Conservation (phyloP, 2,888 invertebrate genomes). For the Cerceris ruficornis region DNA sequence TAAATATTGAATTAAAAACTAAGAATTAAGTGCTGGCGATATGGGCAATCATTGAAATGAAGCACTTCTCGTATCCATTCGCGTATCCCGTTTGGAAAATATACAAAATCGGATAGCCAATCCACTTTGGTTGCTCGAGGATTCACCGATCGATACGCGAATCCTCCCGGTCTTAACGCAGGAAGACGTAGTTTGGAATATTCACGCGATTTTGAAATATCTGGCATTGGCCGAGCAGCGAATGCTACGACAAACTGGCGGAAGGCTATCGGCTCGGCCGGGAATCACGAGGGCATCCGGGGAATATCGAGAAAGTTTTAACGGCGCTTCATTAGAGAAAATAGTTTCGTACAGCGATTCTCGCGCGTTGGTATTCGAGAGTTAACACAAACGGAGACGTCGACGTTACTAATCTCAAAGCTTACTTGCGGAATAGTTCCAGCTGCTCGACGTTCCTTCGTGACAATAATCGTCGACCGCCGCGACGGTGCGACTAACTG, state of each 20-base stretch:
- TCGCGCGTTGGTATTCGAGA: constrained; percentile 22
- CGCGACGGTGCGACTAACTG: constrained; percentile 24
- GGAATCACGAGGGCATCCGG: constrained; percentile 56
- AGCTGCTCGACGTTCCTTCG: constrained; percentile 32
- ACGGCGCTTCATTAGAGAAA: constrained; percentile 74
- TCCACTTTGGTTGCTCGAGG: too few relatives aligned
- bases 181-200: constrained; percentile 70
- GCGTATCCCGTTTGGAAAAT: too few relatives aligned
- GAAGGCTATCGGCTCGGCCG: constrained; percentile 36
- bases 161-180: constrained; percentile 58
- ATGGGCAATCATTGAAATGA: too few relatives aligned
- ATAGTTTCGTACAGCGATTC: constrained; percentile 67
- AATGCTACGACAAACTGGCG: constrained; percentile 12
- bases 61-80: too few relatives aligned
- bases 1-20: too few relatives aligned
- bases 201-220: constrained; percentile 71
- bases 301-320: constrained; percentile 76
- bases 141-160: too few relatives aligned
- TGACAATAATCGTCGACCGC: constrained; percentile 54
- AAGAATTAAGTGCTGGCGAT: too few relatives aligned
- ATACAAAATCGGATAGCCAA: too few relatives aligned
- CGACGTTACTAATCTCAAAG: constrained; percentile 46
- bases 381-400: constrained; percentile 9
- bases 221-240: constrained; percentile 54
- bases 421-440: constrained; percentile 53